A percentile compares a stretch with the other conserved stretches of the same genome.
Evolutionary conservation across 1,140 invertebrate genomes (phyloP).

Genomic region (fruit fly (Drosophila melanogaster)): DNA sequence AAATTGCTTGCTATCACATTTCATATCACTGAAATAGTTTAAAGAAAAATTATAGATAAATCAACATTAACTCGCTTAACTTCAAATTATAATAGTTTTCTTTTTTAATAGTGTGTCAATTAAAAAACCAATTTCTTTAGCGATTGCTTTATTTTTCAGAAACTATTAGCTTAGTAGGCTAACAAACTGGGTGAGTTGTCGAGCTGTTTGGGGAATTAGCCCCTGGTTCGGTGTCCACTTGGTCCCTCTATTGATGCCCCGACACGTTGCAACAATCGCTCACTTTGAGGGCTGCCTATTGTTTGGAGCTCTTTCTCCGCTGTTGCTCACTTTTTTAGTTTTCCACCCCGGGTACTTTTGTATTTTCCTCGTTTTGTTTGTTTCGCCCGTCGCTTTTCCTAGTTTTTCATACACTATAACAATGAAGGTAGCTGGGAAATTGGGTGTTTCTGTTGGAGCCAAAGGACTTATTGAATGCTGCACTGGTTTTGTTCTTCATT

Average conservation of each 20-base stretch:
- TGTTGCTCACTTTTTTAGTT: conserved; percentile 24
- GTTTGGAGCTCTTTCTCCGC: conserved; percentile 45
- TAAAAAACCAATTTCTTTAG: neutral
- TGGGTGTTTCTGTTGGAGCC: conserved; percentile 28
- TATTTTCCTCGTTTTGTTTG: conserved; percentile 45
- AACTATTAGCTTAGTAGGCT: neutral
- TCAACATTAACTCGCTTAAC: too few species aligned
- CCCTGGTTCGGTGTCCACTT: conserved; percentile 45
- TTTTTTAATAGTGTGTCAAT: neutral
- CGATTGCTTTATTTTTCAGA: too few species aligned
- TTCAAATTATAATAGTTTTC: too few species aligned
- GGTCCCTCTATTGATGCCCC: conserved; percentile 60
- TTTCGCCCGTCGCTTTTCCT: conserved; percentile 24
- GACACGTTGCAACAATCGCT: conserved; percentile 76
- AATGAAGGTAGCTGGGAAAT: conserved; percentile 42
- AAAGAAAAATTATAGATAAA: too few species aligned
- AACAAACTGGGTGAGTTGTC: neutral
- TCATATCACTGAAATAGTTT: too few species aligned
- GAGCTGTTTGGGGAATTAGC: conserved; percentile 29
- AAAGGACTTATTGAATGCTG: conserved; percentile 39
- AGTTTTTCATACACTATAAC: conserved; percentile 48
- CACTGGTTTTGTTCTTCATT: conserved; percentile 15
- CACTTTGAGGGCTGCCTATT: conserved; percentile 72
- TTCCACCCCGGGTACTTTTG: conserved; percentile 36
- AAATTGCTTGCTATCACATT: too few species aligned